A percentile compares a stretch with the other conserved stretches of the same genome.
Conservation (phyloP, 2,797 vertebrate genomes). For the Ciconia nigra region DNA sequence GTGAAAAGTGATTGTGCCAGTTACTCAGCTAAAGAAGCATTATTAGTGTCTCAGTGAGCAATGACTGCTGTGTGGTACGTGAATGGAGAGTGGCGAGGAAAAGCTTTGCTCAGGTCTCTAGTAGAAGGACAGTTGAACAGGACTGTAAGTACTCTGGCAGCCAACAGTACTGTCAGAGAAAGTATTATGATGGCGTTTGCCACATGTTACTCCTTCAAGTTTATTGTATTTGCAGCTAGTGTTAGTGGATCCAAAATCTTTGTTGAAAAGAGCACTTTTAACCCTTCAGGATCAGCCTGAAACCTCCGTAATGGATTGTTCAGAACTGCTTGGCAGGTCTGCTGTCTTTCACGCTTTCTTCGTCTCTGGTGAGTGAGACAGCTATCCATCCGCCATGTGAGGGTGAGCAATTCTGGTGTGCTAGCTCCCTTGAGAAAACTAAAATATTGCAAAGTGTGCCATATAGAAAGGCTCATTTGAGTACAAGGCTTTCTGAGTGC, state of each 20-base stretch:
- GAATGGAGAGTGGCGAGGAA: background rate
- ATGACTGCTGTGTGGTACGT: rapidly evolving
- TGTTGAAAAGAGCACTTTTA: background rate
- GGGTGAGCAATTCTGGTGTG: background rate
- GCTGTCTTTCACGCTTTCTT: background rate
- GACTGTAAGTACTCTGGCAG: background rate
- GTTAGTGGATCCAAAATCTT: background rate
- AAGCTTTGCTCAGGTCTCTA: background rate
- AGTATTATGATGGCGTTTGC: background rate
- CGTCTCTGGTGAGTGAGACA: background rate
- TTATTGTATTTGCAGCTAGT: background rate
- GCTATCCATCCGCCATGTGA: background rate
- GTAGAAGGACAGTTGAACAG: background rate
- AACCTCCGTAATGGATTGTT: background rate
- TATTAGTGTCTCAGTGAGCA: background rate
- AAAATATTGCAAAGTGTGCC: background rate
- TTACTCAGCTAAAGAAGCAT: background rate
- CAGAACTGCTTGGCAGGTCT: background rate
- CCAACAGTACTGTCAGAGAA: background rate
- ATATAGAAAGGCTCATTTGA: background rate
- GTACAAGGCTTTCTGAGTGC: background rate
- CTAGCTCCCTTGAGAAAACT: background rate
- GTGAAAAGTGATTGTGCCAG: background rate
- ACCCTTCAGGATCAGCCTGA: background rate
- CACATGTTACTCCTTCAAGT: background rate